Base-by-base conservation (phyloP, 2,888 invertebrate genomes). In the Drosophila antonietae region DNA sequence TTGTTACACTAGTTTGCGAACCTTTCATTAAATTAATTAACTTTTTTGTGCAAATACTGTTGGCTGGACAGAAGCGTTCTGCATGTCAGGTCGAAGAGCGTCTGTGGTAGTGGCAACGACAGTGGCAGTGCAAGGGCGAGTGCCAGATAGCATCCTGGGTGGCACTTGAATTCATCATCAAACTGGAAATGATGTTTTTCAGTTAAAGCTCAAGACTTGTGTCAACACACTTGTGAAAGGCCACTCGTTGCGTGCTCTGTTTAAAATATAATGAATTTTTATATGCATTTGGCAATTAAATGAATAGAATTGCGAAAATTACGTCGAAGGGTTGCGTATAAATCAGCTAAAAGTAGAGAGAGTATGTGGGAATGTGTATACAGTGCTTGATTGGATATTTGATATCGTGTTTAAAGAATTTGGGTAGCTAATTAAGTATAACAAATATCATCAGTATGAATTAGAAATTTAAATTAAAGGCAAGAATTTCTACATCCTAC, bases 131-230 rank as follows among this genome's bases (percentile, higher is more conserved):
- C 35, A 20, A 53, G 37, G 20, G 37, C 53, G 37, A 35, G 73
- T 47, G 47, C 33, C 62, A 33, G 51, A 33, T 51, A 56, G 69
- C 57, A 57, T 46, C 28, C 69, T 58, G 70, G 65, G 20, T 62
- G 33, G 57, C 84, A 87, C 84, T 83, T 84, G 72, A 87, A 82
- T 78, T 75, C 80, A 78, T 82, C 78, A 84, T 83, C 82, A 87
- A 80, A 81, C 84, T 91, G 90, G 81, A 91, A 90, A 91, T 91
- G 81, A 91, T 88, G 90, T 88, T 91, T 91, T 91, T 92, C 91
- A 92, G 92, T 92, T 91, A 91, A 91, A 92, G 91, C 88, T 92
- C 89, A 91, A 92, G 92, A 90, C 90, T 88, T 91, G 88, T 90
- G 92, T 92, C 92, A 92, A 92, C 92, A 92, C 92, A 92, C 89